A percentile compares a stretch with the other conserved stretches of the same genome.
Conservation (phyloP, 2,113 vertebrate genomes). For the Lepus timidus region DNA sequence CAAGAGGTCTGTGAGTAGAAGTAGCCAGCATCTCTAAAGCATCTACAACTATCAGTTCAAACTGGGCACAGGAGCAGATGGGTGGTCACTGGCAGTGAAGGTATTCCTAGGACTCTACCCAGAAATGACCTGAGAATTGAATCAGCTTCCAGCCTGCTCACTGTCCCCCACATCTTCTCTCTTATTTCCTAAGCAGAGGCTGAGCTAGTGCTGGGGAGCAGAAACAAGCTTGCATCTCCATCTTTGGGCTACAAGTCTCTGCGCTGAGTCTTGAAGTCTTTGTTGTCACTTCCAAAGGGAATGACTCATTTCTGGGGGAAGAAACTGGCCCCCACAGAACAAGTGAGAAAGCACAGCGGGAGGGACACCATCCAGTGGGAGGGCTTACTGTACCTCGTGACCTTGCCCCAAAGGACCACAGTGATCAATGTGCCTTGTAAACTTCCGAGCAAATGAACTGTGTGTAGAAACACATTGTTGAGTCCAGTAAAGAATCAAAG, state of each 20-base stretch:
- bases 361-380: background rate
- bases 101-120: background rate
- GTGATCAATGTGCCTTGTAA: background rate
- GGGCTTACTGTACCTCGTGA: background rate
- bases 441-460: background rate
- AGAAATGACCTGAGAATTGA: constrained; percentile 7
- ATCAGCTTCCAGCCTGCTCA: background rate
- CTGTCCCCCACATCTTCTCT: background rate
- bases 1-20: background rate
- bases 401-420: background rate
- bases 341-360: background rate
- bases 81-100: background rate
- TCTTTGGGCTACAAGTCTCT: background rate
- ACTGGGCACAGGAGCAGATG: background rate
- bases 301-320: constrained; percentile 46
- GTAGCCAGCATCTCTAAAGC: background rate
- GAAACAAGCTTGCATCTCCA: background rate
- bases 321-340: background rate
- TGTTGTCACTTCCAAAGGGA: constrained; percentile 31
- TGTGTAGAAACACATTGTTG: background rate
- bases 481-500: constrained; percentile 24
- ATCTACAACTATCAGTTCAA: background rate
- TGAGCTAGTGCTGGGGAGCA: background rate
- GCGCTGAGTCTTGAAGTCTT: background rate
- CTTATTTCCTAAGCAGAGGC: background rate